These are phyloP conservation scores for Crocidura indochinensis DNA, from an alignment of 2,797 vertebrate genomes.

Conservation along the genomic window DNA sequence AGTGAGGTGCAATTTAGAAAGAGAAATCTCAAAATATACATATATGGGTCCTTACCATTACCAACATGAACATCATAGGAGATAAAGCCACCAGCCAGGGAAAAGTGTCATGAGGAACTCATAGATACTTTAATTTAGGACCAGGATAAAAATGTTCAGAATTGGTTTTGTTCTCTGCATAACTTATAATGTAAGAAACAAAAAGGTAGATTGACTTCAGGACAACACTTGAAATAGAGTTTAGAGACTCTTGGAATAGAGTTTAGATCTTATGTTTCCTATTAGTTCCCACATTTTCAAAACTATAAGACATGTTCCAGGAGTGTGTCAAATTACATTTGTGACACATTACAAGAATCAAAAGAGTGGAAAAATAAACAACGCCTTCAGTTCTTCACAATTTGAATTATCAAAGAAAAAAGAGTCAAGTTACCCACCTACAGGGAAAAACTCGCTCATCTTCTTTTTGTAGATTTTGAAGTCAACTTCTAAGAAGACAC, in stretches of 20 bases:
- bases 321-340: background rate
- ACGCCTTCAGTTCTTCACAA: background rate
- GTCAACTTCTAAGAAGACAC: constrained; percentile 98
- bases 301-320: background rate
- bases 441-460: constrained; percentile 95
- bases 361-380: constrained; percentile 1
- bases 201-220: background rate
- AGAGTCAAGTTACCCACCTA: constrained; percentile 91
- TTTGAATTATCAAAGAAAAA: constrained; percentile 52
- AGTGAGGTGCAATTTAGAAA: constrained; percentile 46
- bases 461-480: constrained; percentile 99
- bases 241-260: too few species aligned
- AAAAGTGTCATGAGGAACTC: background rate
- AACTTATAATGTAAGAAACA: background rate
- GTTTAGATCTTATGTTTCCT: background rate
- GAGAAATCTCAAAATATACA: constrained; percentile 73
- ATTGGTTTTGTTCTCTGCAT: background rate
- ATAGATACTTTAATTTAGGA: background rate
- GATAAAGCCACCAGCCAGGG: constrained; percentile 53
- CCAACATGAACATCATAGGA: background rate
- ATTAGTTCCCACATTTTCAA: background rate
- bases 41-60: constrained; percentile 40
- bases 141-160: background rate
- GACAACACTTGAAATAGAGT: background rate
- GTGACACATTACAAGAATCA: background rate